These are phyloP conservation scores for Hypolimnas misippus DNA, from an alignment of 2,888 invertebrate genomes.

Conservation along the genomic window DNA sequence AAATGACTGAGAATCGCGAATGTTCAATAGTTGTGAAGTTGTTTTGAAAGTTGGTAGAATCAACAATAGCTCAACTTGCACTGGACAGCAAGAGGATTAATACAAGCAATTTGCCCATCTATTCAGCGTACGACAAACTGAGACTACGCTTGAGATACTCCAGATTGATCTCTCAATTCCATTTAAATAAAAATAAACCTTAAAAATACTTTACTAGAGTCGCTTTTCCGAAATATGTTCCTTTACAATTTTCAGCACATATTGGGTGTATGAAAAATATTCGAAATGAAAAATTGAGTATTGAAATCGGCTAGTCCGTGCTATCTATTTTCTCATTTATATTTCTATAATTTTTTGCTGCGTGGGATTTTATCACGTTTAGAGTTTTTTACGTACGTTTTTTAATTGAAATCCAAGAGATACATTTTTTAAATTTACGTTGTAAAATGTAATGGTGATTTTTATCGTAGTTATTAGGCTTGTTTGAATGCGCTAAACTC, in stretches of 20 bases:
- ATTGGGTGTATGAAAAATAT: conserved; percentile 11
- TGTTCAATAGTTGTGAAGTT: neutral
- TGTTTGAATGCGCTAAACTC: too few species aligned
- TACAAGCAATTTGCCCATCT: conserved; percentile 31
- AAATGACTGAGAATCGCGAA: neutral
- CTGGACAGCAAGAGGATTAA: conserved; percentile 20
- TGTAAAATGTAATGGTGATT: neutral
- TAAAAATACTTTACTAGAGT: neutral
- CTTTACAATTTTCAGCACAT: conserved; percentile 4
- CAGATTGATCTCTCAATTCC: conserved; percentile 18
- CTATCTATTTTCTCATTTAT: neutral
- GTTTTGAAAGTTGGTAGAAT: neutral
- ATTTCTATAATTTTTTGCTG: conserved; percentile 9
- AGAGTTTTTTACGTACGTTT: neutral
- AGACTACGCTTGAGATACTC: conserved; percentile 24
- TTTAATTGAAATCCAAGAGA: neutral
- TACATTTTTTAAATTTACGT: too few species aligned
- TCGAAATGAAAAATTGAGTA: conserved; percentile 8
- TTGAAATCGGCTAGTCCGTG: neutral
- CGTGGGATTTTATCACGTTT: neutral
- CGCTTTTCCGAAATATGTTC: neutral
- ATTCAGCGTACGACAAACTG: conserved; percentile 31
- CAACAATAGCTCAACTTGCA: conserved; percentile 9
- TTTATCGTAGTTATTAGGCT: too few species aligned
- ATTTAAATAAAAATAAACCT: conserved; percentile 3